Percentiles rank a stretch among this genome's conserved stretches.
phyloP scores from a whole-genome alignment of 2,888 invertebrate species.

The Corbicula japonica region DNA sequence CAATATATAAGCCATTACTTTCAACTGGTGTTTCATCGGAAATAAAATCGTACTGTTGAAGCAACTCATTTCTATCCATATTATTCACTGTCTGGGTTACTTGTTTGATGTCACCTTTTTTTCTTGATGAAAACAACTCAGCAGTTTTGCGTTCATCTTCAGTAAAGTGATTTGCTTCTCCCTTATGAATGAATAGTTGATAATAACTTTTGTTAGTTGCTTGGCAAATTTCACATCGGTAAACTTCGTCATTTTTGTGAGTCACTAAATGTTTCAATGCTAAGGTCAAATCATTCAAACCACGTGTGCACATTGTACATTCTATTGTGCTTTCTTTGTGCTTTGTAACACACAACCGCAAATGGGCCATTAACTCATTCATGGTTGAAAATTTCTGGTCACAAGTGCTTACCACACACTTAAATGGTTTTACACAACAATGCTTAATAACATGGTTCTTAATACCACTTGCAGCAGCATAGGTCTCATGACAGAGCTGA shows the following conservation, averaged over 20 bases:
- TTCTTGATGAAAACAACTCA: no score
- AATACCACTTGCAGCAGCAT: slow-evolving; percentile 7
- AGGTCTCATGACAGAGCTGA: slow-evolving; percentile 29
- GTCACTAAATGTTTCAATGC: slow-evolving; percentile 21
- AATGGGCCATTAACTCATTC: not conserved
- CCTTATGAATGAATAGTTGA: slow-evolving; percentile 39
- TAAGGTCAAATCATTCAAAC: not conserved
- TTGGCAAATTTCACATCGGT: slow-evolving; percentile 34
- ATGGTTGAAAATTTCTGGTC: slow-evolving; percentile 1
- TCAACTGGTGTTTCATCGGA: no score
- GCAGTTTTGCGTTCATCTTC: slow-evolving; percentile 19
- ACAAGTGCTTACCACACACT: slow-evolving; percentile 39
- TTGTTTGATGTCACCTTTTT: no score
- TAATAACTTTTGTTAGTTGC: slow-evolving; percentile 5
- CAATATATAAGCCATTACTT: no score
- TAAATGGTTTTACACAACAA: slow-evolving; percentile 38
- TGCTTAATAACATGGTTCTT: slow-evolving; percentile 20
- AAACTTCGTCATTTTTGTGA: slow-evolving; percentile 38
- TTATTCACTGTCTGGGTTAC: not conserved
- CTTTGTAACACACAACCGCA: slow-evolving; percentile 3
- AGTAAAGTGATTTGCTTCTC: slow-evolving; percentile 23
- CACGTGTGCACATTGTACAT: slow-evolving; percentile 18
- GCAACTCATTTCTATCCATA: no score
- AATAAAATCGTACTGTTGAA: no score
- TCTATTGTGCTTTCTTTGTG: not conserved